Evolutionary conservation across 2,888 invertebrate species (phyloP), one percentile per base, ranked within the genome.

Genomic region (Drosophila demipolita): DNA sequence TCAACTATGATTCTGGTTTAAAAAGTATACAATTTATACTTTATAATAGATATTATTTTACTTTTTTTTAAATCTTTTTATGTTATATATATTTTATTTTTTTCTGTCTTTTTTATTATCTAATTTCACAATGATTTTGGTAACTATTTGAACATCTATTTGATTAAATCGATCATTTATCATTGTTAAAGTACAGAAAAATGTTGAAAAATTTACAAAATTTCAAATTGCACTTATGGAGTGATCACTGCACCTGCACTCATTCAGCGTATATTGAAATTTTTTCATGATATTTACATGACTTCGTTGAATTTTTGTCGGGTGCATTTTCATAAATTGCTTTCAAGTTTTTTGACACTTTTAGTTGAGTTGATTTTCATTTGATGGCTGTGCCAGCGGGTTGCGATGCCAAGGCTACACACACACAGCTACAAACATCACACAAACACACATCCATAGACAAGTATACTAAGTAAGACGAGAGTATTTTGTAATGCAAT

Each of bases 311-410:
- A 38, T 36, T 52, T 63, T 65, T 78, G 38, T 83, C 42, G 67
- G 73, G 66, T 79, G 73, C 73, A 76, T 76, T 87, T 85, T 76
- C 86, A 83, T 82, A 85, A 83, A 83, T 85, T 85, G 82, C 74
- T 87, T 55, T 68, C 60, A 82, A 83, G 85, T 87, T 82, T 45
- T 87, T 82, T 87, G 78, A 78, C 78, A 78, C 73, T 77, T 82
- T 72, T 71, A 74, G 71, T 72, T 78, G 74, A 71, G 73, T 81
- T 79, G 77, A 81, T 81, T 76, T 77, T 67, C 55, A 77, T 81
- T 66, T 67, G 70, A 65, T 83, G 82, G 73, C 49, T 77, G 66
- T 42, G 63, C 35, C 8, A 38, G 55, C n/a, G 7, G 20, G 61
- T 40, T 61, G 59, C 52, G 55, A 55, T 63, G 63, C 48, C 65